Base-by-base conservation (phyloP, 2,797 vertebrate species). In the Myripristis murdjan region DNA sequence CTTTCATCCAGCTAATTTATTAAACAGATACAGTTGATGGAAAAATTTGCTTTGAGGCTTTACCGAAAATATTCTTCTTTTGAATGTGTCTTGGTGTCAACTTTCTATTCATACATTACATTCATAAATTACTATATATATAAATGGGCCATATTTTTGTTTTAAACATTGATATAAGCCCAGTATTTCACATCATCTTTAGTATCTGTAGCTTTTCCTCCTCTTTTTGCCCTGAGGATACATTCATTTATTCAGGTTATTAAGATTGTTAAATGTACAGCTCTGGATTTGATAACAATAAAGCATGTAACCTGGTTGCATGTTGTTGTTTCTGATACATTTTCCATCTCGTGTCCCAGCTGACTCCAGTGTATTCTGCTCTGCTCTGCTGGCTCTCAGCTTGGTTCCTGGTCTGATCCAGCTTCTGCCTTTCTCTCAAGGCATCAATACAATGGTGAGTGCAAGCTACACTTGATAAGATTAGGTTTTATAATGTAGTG, bases 341-440 rank as follows among this genome's bases (percentile, higher is more conserved):
- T 62, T 64, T 33, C 9, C 10, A 3, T 64, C 28, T 26, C 8
- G n/a, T 73, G 18, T 61, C 64, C 14, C 64, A 98, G 97, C 94
- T 26, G 90, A 94, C 6, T 94, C 95, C 26, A 83, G 76, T 48
- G 73, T 85, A 60, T 91, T 93, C 73, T 97, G 96, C 90, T 96
- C 94, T 0, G 84, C 93, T 56, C 60, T 98, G 81, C 85, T 99
- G 55, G 92, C 89, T 33, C 85, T 94, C 62, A 95, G 95, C 72
- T 74, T 97, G 91, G 89, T 97, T 14, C 95, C 97, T 0, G 89
- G 91, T 23, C 79, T 99, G 65, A 91, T 98, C 73, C 93, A 96
- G 78, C 94, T 98, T 49, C 90, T 99, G 43, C 85, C 92, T 0
- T 93, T 94, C 59, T 96, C 96, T 57, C 94, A 92, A 28, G 95